These are phyloP conservation scores for Dicyrtomina minuta DNA, from an alignment of 2,888 invertebrate genomes.

Conservation along the genomic window DNA sequence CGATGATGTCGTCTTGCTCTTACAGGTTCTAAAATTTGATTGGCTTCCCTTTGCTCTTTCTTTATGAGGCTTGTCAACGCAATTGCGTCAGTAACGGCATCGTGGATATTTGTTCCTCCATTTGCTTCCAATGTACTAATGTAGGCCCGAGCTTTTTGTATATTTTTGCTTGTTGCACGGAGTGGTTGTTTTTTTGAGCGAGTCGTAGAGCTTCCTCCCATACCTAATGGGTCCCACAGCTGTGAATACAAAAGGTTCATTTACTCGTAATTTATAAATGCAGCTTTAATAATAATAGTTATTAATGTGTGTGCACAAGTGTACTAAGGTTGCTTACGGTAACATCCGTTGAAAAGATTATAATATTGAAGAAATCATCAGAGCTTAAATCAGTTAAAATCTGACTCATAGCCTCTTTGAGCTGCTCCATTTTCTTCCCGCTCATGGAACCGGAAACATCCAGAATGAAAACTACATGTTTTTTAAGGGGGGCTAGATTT, in stretches of 20 bases:
- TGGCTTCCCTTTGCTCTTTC: conserved; percentile 29
- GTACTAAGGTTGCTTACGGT: too few species aligned
- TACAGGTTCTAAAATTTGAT: conserved; percentile 1
- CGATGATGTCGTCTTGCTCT: too few species aligned
- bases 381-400: conserved; percentile 66
- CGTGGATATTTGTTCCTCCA: conserved; percentile 67
- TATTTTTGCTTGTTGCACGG: conserved; percentile 45
- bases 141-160: conserved; percentile 46
- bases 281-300: too few species aligned
- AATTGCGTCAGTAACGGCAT: conserved; percentile 64
- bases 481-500: conserved; percentile 63
- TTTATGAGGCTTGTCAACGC: conserved; percentile 58
- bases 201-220: conserved; percentile 19
- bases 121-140: conserved; percentile 45
- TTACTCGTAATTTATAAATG: too few species aligned
- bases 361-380: conserved; percentile 68
- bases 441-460: conserved; percentile 76
- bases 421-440: conserved; percentile 67
- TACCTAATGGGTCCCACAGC: conserved; percentile 34
- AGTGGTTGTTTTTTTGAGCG: conserved; percentile 39
- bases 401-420: conserved; percentile 67
- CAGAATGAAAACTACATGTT: conserved; percentile 72
- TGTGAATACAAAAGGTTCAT: too few species aligned
- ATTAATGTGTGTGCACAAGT: too few species aligned
- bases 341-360: conserved; percentile 62